These are phyloP conservation scores for Apostichopus leukothele DNA, from an alignment of 53 echinoderm and acorn worm species.

Conservation along the genomic window DNA sequence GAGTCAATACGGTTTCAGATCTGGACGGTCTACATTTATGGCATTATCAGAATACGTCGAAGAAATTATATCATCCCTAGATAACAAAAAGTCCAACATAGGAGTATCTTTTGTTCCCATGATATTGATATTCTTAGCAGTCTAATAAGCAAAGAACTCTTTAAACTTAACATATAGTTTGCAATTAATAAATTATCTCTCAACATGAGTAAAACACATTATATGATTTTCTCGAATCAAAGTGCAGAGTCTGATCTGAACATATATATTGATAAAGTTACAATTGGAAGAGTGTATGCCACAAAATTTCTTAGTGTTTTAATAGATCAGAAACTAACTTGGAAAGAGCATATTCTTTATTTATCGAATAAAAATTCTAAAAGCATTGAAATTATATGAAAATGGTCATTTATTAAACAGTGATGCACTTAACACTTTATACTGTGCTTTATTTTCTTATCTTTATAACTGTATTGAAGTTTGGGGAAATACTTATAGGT, in stretches of 20 bases:
- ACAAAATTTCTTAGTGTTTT: neutral
- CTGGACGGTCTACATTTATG: constrained; percentile 19
- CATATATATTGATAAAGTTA: neutral
- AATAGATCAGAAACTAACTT: neutral
- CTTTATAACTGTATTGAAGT: too few species aligned
- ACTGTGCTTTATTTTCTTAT: neutral
- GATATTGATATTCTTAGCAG: neutral
- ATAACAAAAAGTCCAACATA: neutral
- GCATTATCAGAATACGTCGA: neutral
- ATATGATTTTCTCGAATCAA: neutral
- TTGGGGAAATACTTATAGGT: neutral
- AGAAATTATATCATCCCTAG: neutral
- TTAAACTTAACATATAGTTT: neutral
- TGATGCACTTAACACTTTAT: constrained; percentile 3
- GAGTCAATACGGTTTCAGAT: constrained; percentile 21
- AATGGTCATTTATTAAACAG: neutral
- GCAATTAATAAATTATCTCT: neutral
- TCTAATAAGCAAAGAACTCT: neutral
- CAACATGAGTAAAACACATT: neutral
- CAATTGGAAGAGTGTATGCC: neutral
- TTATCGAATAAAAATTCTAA: neutral
- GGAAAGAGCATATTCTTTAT: constrained; percentile 10
- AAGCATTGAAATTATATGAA: neutral
- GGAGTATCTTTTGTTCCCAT: neutral
- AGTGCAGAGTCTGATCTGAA: neutral